Percentiles rank a stretch among this genome's conserved stretches.
These are phyloP conservation scores for Empis livida DNA, from an alignment of 2,888 invertebrate species.

Conservation along the genomic window DNA sequence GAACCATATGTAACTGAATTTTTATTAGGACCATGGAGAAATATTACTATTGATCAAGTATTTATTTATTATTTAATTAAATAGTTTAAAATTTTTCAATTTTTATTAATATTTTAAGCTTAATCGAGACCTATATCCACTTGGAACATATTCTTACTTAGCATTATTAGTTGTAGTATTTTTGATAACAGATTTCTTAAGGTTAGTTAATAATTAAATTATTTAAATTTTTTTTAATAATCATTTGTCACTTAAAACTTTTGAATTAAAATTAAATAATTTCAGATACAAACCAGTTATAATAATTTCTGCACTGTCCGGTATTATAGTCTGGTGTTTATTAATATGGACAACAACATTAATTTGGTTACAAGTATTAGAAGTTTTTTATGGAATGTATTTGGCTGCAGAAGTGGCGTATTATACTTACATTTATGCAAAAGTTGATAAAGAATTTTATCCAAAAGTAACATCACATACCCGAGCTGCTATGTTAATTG, in stretches of 20 bases:
- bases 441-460: constrained; percentile 56
- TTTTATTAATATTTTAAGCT: constrained; percentile 40
- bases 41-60: constrained; percentile 47
- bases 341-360: constrained; percentile 65
- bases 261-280: not conserved
- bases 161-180: constrained; percentile 63
- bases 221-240: too few species aligned
- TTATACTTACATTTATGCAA: constrained; percentile 88
- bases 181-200: constrained; percentile 64
- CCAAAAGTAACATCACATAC: constrained; percentile 62
- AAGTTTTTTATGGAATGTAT: constrained; percentile 69
- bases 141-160: constrained; percentile 75
- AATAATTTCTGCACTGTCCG: constrained; percentile 55
- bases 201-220: constrained; percentile 19
- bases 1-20: constrained; percentile 76
- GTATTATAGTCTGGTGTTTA: constrained; percentile 61
- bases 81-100: not conserved
- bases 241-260: not conserved
- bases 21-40: constrained; percentile 63
- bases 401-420: constrained; percentile 87
- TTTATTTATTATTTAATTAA: not conserved
- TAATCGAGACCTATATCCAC: constrained; percentile 70
- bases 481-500: constrained; percentile 53
- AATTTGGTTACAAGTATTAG: constrained; percentile 52
- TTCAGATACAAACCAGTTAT: constrained; percentile 75